Evolutionary conservation across 2,888 invertebrate species (phyloP).

Genomic region (Xestia c-nigrum): DNA sequence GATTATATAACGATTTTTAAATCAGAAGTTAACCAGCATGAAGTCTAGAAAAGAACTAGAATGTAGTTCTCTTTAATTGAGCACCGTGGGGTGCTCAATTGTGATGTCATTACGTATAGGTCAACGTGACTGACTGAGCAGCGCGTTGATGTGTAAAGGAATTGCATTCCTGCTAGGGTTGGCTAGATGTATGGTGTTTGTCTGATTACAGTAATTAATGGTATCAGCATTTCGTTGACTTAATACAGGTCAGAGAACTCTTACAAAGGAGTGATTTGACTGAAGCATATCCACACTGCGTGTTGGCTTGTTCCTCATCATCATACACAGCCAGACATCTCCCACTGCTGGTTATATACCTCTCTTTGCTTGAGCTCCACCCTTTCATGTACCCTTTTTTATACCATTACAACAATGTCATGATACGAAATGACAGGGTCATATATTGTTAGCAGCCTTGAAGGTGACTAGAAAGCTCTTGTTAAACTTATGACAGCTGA

Average conservation of each 20-base stretch:
- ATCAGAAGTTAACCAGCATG: too few species aligned
- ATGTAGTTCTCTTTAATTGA: conserved; percentile 6
- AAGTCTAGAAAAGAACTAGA: not conserved
- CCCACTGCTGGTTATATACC: too few species aligned
- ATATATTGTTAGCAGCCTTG: not conserved
- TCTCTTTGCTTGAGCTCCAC: too few species aligned
- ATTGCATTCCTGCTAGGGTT: conserved; percentile 28
- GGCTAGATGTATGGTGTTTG: not conserved
- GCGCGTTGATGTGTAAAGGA: conserved; percentile 30
- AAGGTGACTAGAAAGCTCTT: not conserved
- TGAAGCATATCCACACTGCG: not conserved
- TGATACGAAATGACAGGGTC: not conserved
- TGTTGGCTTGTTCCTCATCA: not conserved
- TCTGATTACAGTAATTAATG: not conserved
- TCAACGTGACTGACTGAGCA: conserved; percentile 36
- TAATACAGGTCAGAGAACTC: not conserved
- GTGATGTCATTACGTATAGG: conserved; percentile 23
- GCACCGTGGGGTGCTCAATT: too few species aligned
- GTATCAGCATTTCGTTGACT: not conserved
- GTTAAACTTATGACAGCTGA: not conserved
- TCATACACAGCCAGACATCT: too few species aligned
- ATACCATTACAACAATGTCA: not conserved
- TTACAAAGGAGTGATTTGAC: not conserved
- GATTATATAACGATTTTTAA: too few species aligned
- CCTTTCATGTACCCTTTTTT: not conserved